These are phyloP conservation scores for Aptenodytes patagonicus DNA, from an alignment of 2,113 vertebrate genomes.

Conservation along the genomic window DNA sequence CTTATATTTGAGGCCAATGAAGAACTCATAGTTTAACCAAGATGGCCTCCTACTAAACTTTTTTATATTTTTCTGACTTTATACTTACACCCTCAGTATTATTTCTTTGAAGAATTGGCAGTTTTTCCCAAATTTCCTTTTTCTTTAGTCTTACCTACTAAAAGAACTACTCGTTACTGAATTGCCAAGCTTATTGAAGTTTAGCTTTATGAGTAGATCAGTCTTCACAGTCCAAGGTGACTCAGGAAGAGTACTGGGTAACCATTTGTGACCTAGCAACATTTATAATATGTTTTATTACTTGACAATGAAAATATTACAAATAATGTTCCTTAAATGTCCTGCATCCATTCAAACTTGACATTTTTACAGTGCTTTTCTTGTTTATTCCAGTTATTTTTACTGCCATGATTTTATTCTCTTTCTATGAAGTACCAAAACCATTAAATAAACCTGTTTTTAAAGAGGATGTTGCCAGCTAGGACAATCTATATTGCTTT, in stretches of 20 bases:
- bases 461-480: neutral
- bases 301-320: neutral
- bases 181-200: neutral
- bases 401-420: neutral
- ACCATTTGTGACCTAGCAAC: neutral
- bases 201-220: neutral
- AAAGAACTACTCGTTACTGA: neutral
- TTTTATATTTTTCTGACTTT: neutral
- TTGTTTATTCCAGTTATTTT: neutral
- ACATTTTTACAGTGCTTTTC: neutral
- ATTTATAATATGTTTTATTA: slow-evolving; percentile 6
- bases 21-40: neutral
- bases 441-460: neutral
- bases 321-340: neutral
- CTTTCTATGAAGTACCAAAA: neutral
- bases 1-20: neutral
- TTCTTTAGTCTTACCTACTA: neutral
- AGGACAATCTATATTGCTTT: neutral
- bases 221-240: neutral
- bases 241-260: neutral
- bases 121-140: neutral
- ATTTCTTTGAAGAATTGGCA: neutral
- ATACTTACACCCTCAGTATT: neutral
- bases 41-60: neutral
- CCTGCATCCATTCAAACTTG: neutral